phyloP scores from a whole-genome alignment of 2,113 vertebrate genomes.

The Gracilinanus agilis region DNA sequence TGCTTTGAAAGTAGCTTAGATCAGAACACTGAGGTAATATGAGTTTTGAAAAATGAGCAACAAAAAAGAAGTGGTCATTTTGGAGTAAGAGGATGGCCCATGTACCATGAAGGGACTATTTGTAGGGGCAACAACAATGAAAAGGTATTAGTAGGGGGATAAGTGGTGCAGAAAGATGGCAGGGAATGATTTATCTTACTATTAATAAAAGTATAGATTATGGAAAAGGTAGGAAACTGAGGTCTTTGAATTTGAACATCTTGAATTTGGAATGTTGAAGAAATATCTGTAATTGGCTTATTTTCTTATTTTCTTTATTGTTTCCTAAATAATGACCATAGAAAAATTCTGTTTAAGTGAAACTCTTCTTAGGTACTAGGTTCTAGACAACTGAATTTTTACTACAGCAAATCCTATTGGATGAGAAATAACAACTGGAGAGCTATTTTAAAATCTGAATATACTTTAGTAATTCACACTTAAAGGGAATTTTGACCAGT shows the following conservation, averaged over 20 bases:
- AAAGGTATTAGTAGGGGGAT: neutral
- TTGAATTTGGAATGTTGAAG: conserved; percentile 4
- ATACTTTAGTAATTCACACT: conserved; percentile 54
- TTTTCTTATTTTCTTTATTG: conserved; percentile 14
- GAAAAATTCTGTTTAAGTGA: neutral
- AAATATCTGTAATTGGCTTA: neutral
- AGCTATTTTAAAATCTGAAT: conserved; percentile 6
- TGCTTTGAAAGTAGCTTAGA: neutral
- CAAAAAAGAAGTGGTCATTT: neutral
- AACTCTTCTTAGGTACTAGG: neutral
- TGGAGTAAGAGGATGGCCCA: fast-evolving
- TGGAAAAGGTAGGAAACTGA: neutral
- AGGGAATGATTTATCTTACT: neutral
- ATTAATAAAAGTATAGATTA: neutral
- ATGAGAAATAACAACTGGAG: neutral
- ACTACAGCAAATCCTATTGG: neutral
- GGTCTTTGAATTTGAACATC: conserved; percentile 26
- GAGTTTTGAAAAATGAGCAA: neutral
- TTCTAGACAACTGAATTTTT: neutral
- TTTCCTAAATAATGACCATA: conserved; percentile 9
- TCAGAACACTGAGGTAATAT: neutral
- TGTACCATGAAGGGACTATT: neutral
- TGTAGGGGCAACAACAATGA: neutral
- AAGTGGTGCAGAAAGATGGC: neutral
- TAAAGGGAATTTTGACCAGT: neutral